phyloP scores from a whole-genome alignment of 1,140 invertebrate genomes.

The Ceratoteleas bidentatus region DNA sequence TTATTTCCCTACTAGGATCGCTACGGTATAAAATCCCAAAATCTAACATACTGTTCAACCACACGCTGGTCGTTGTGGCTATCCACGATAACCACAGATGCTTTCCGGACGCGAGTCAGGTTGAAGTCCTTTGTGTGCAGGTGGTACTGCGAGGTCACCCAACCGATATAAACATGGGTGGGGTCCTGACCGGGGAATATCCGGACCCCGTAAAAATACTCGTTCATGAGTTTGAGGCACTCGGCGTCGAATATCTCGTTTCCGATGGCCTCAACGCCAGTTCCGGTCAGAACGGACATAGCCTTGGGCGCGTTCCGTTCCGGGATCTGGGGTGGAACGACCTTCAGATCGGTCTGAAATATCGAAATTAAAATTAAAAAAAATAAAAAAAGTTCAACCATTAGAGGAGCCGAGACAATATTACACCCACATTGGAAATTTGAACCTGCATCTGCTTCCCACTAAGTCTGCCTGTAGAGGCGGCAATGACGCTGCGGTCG shows the following conservation, averaged over 20 bases:
- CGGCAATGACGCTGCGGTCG: slow-evolving; percentile 59
- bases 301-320: slow-evolving; percentile 87
- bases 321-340: slow-evolving; percentile 85
- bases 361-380: background rate
- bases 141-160: slow-evolving; percentile 99
- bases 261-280: slow-evolving; percentile 87
- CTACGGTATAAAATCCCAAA: background rate
- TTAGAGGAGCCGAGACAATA: no score
- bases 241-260: slow-evolving; percentile 93
- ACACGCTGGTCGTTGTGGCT: slow-evolving; percentile 88
- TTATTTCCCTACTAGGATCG: no score
- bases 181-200: slow-evolving; percentile 99
- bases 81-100: slow-evolving; percentile 93
- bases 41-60: slow-evolving; percentile 85
- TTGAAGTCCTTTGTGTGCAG: slow-evolving; percentile 95
- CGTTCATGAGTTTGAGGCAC: slow-evolving; percentile 96
- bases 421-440: slow-evolving; percentile 76
- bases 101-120: slow-evolving; percentile 91
- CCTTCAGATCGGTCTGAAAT: slow-evolving; percentile 84
- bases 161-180: slow-evolving; percentile 98
- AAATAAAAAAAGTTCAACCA: no score
- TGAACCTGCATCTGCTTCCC: slow-evolving; percentile 75
- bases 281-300: slow-evolving; percentile 86
- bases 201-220: slow-evolving; percentile 96
- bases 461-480: slow-evolving; percentile 51